Evolutionary conservation across 2,113 vertebrate genomes (phyloP).

Genomic region (Ceyx cyanopectus): DNA sequence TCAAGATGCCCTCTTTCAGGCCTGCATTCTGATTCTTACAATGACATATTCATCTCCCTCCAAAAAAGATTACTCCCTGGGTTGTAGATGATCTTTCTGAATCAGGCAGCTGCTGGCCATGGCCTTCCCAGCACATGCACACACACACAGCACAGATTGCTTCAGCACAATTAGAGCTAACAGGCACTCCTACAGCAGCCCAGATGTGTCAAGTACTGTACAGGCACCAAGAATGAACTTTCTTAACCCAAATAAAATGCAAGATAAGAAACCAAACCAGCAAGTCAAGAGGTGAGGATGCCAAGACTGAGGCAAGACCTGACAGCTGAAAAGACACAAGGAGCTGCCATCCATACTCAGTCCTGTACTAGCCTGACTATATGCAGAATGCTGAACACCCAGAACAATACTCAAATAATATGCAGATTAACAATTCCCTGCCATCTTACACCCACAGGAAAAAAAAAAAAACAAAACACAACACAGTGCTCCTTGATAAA

Average conservation of each 20-base stretch:
- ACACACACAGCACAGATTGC: neutral
- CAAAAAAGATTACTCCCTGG: neutral
- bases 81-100: neutral
- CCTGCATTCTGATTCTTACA: neutral
- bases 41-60: neutral
- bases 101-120: neutral
- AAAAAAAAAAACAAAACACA: neutral
- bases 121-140: neutral
- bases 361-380: neutral
- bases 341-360: neutral
- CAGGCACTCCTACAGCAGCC: neutral
- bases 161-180: neutral
- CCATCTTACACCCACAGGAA: neutral
- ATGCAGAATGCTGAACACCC: neutral
- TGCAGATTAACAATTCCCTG: neutral
- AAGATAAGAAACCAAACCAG: neutral
- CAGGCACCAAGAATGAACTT: neutral
- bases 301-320: neutral
- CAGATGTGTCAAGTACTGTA: neutral
- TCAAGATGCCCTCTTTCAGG: neutral
- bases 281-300: accelerated
- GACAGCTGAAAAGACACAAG: neutral
- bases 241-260: neutral
- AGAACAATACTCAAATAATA: neutral
- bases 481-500: accelerated